A percentile compares a stretch with the other conserved stretches of the same genome.
Evolutionary conservation across 2,888 invertebrate genomes (phyloP).

Genomic region (Drosophila cracens): DNA sequence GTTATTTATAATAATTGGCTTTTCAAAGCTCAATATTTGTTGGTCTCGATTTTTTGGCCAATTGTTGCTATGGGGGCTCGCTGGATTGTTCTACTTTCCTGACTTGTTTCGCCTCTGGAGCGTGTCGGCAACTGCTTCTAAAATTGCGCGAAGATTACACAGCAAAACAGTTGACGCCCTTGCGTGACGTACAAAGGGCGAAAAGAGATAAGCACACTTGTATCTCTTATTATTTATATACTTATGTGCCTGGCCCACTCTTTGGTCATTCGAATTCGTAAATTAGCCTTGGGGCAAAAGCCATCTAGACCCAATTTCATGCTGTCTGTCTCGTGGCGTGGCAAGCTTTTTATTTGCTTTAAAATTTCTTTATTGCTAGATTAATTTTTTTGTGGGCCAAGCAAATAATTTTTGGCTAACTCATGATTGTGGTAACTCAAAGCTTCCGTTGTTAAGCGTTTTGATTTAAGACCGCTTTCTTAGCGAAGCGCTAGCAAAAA

Average conservation of each 20-base stretch:
- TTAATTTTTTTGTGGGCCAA: constrained; percentile 65
- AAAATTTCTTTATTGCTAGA: constrained; percentile 72
- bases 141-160: constrained; percentile 61
- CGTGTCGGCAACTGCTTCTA: constrained; percentile 42
- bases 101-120: constrained; percentile 40
- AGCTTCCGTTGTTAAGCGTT: constrained; percentile 79
- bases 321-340: constrained; percentile 49
- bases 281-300: constrained; percentile 38
- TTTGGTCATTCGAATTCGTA: constrained; percentile 63
- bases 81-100: constrained; percentile 68
- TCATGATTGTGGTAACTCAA: constrained; percentile 49
- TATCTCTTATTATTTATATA: constrained; percentile 9
- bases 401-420: constrained; percentile 41
- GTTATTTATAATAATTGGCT: constrained; percentile 78
- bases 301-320: constrained; percentile 73
- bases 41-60: constrained; percentile 45
- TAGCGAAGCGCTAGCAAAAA: constrained; percentile 50
- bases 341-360: constrained; percentile 74
- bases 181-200: constrained; percentile 32
- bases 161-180: constrained; percentile 67
- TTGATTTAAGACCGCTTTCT: constrained; percentile 71
- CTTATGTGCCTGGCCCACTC: constrained; percentile 32
- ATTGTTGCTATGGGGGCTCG: constrained; percentile 54
- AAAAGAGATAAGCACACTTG: constrained; percentile 10
- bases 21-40: constrained; percentile 70